Base-by-base conservation (phyloP, 1,140 invertebrate species). In the Drosophila funebris region DNA sequence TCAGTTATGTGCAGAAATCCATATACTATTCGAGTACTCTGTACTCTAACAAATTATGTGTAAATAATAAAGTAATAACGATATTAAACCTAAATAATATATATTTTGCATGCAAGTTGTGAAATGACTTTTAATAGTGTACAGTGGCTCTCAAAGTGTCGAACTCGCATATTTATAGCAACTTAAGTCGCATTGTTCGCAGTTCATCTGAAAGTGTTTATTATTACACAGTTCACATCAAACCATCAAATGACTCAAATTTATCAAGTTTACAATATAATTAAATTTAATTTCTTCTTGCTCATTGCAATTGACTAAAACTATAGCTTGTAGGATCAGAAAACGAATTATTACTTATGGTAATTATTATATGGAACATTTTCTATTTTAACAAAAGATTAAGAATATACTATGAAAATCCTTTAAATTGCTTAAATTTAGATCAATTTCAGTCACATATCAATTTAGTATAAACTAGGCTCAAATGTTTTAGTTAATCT, bases 121-220 rank as follows among this genome's bases (percentile, higher is more conserved):
- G 39, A 2, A 5, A 27, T 27, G 2, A 27, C 4, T 4, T 4
- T n/a, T 52, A 50, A 31, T 44, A 43, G 14, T 56, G 67, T 3
- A 29, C 57, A 77, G 22, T 76, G 5, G 0, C 16, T 5, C 7
- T 2, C n/a, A 44, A 73, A 73, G 61, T 46, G 56, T 36, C 37
- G 4, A 24, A 11, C 6, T 1, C 20, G 8, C 2, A 11, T 20
- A n/a, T 24, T 46, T 46, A 46, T 46, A 9, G 43, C 18, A 46
- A 24, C 33, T 5, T 1, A n/a, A 36, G 4, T 27, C 13, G 11
- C 16, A 2, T 41, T 41, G 6, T 5, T 16, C 16, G 9, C 43
- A 46, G 43, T 46, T 9, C 20, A 4, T n/a, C 18, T 13, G 6
- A 5, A 22, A 24, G 20, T 46, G 18, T 46, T n/a, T 22, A 24